Evolutionary conservation across 2,797 vertebrate species (phyloP), one percentile per base, ranked within the genome.

Genomic region (Falco novaeseelandiae): DNA sequence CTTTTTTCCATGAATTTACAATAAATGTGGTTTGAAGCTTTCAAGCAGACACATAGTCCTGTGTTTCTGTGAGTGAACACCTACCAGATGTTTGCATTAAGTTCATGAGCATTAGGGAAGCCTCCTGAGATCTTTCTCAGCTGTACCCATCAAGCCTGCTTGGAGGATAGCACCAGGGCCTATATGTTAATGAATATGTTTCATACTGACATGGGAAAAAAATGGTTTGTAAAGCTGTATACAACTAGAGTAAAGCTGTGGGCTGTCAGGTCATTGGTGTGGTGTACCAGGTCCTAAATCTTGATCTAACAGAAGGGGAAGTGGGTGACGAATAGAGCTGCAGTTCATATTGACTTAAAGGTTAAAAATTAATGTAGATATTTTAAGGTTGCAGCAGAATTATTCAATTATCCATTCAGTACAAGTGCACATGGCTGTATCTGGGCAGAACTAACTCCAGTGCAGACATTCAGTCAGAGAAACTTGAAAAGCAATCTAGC

Each of bases 21-120:
- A 98, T 98, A 98, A 98, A 98, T 89, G 54, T 93, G 82, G 91
- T 96, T 97, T 97, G 95, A 97, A 81, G 79, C 93, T 96, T 97
- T 88, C 49, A 95, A 97, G 49, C 73, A 96, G 63, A 96, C 42
- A 81, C 57, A 85, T 96, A 78, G 74, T 97, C 82, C 32, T 62
- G 72, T 25, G 48, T 96, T 97, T 90, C 87, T 97, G 72, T 98
- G 87, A 90, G 42, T 94, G 66, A 92, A 94, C 74, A 92, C 54
- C 49, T 87, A 58, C 46, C 77, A 96, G 71, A 63, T 54, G 44
- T 86, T 91, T 95, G 54, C 12, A 3, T 72, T 25, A 70, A 66
- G 18, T 72, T 76, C 57, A 18, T 44, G 29, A 89, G 13, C 52
- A 26, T 49, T 74, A 1, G 3, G 52, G 29, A 95, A 81, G 5